These are phyloP conservation scores for Strigamia crassipes DNA, from an alignment of 2,888 invertebrate genomes.

Conservation along the genomic window DNA sequence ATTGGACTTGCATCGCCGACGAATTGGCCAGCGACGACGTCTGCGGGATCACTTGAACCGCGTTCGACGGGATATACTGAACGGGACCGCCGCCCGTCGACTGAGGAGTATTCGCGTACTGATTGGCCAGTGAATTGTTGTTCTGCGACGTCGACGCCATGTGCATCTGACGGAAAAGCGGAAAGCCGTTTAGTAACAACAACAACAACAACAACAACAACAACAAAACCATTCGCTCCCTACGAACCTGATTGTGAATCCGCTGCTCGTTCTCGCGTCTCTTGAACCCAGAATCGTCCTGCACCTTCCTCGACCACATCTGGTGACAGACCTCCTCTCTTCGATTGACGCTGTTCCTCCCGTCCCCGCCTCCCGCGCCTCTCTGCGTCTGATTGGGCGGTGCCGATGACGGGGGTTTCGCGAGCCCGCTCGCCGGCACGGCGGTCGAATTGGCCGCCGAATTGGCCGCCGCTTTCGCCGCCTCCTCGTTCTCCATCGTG, in stretches of 20 bases:
- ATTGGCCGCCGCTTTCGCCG: background rate
- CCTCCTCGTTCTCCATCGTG: background rate
- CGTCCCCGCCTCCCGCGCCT: background rate
- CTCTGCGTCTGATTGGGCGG: slow-evolving; percentile 5
- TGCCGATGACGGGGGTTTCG: background rate
- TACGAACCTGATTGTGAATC: background rate
- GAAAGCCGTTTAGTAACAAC: background rate
- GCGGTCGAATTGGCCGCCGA: background rate
- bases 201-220: too few relatives aligned
- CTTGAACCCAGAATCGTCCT: background rate
- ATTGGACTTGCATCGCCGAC: slow-evolving; percentile 46
- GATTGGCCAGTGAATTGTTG: background rate
- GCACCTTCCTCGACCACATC: background rate
- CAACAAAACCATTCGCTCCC: background rate
- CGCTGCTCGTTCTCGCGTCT: background rate
- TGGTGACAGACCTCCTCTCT: background rate
- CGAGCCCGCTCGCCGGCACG: background rate
- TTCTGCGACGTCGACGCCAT: background rate
- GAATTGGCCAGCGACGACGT: slow-evolving; percentile 33
- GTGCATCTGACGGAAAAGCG: background rate
- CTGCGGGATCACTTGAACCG: slow-evolving; percentile 44
- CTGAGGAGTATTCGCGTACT: background rate
- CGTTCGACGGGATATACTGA: slow-evolving; percentile 43
- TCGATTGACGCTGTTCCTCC: background rate
- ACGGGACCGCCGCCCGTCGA: background rate